phyloP scores from a whole-genome alignment of 2,888 invertebrate genomes.

The Macroteleia sp. region DNA sequence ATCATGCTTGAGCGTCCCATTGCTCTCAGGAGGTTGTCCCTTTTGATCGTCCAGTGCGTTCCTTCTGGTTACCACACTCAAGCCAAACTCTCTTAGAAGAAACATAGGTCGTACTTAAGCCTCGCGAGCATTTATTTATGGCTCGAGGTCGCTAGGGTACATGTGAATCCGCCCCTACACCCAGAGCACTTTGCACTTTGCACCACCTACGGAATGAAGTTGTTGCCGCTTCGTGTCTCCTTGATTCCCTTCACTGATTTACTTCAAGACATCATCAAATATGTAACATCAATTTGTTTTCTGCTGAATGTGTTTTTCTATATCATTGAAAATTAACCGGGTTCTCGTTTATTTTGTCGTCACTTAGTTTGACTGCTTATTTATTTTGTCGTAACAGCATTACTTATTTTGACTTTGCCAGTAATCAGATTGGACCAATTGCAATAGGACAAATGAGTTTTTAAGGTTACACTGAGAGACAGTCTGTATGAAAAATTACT shows the following conservation, averaged over 20 bases:
- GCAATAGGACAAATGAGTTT: too few relatives aligned
- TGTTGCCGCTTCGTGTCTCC: slow-evolving; percentile 68
- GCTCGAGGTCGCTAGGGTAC: slow-evolving; percentile 81
- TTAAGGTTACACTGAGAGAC: too few relatives aligned
- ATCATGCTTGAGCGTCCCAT: slow-evolving; percentile 75
- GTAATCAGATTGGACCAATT: too few relatives aligned
- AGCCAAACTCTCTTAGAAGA: slow-evolving; percentile 64
- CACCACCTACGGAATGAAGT: slow-evolving; percentile 78
- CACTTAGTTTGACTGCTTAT: too few relatives aligned
- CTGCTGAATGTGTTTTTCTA: too few relatives aligned
- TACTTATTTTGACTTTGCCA: too few relatives aligned
- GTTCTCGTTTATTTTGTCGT: too few relatives aligned
- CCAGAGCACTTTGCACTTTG: slow-evolving; percentile 73
- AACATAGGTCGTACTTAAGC: slow-evolving; percentile 72
- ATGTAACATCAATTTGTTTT: too few relatives aligned
- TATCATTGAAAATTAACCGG: too few relatives aligned
- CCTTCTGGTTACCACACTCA: slow-evolving; percentile 74
- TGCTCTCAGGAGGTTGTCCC: slow-evolving; percentile 78
- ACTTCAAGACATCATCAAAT: slow-evolving; percentile 10
- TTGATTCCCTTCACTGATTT: slow-evolving; percentile 64
- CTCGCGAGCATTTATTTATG: slow-evolving; percentile 83
- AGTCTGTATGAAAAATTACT: too few relatives aligned
- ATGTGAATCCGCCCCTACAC: slow-evolving; percentile 79
- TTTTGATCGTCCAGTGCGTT: slow-evolving; percentile 81
- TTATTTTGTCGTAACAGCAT: too few relatives aligned